Evolutionary conservation across 2,113 vertebrate genomes (phyloP).

Genomic region (Dryoscopus gambensis): DNA sequence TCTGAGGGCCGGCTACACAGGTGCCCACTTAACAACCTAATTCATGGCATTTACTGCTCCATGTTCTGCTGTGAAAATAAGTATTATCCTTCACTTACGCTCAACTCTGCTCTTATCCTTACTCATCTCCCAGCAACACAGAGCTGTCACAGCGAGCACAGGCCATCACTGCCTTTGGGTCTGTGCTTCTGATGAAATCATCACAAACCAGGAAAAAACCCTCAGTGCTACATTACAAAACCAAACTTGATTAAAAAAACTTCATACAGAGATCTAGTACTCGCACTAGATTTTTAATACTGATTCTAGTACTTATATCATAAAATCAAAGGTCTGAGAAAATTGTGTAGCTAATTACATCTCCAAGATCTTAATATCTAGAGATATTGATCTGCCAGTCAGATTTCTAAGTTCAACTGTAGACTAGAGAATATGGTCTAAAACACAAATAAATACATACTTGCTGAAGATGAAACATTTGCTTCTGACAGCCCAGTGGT

Average conservation of each 20-base stretch:
- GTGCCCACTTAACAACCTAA: not conserved
- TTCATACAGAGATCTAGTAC: not conserved
- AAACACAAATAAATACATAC: not conserved
- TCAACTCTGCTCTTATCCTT: not conserved
- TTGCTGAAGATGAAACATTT: not conserved
- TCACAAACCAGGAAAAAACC: not conserved
- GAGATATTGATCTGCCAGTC: not conserved
- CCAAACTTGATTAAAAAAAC: not conserved
- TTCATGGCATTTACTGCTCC: conserved; percentile 3
- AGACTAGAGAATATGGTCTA: not conserved
- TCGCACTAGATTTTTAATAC: not conserved
- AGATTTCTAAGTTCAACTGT: not conserved
- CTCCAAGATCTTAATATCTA: not conserved
- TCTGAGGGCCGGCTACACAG: not conserved
- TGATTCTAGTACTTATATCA: not conserved
- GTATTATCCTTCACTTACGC: not conserved
- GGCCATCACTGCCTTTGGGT: not conserved
- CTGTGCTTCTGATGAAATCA: not conserved
- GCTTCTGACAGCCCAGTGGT: not conserved
- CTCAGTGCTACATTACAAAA: not conserved
- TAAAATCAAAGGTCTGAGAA: not conserved
- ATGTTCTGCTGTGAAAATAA: conserved; percentile 52
- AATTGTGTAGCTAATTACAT: not conserved
- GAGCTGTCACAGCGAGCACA: not conserved
- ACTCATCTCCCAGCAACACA: not conserved